Conservation (phyloP, 2,113 vertebrate genomes). For the Syrmaticus mikado region DNA sequence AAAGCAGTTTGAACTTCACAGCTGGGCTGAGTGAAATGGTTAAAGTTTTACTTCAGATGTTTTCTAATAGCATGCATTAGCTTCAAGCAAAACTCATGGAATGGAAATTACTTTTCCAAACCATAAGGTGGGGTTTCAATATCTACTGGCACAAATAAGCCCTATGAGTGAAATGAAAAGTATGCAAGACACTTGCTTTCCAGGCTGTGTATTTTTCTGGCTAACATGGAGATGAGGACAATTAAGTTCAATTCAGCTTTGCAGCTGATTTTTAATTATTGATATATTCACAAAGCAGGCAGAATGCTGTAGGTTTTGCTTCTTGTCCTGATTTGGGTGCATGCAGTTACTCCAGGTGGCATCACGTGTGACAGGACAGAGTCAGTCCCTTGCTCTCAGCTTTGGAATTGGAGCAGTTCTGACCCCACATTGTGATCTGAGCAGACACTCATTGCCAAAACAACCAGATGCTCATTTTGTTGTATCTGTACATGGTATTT, state of each 20-base stretch:
- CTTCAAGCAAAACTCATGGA: constrained; percentile 51
- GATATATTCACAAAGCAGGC: not conserved
- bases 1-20: constrained; percentile 64
- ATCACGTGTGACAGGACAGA: not conserved
- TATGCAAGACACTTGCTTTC: constrained; percentile 53
- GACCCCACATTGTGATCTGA: not conserved
- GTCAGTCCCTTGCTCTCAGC: not conserved
- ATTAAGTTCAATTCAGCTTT: not conserved
- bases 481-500: constrained; percentile 10
- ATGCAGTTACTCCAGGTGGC: not conserved
- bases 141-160: constrained; percentile 57
- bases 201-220: not conserved
- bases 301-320: not conserved
- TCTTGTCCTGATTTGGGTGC: not conserved
- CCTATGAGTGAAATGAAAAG: constrained; percentile 59
- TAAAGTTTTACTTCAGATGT: constrained; percentile 59
- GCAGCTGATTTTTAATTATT: not conserved
- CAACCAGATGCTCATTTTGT: not conserved
- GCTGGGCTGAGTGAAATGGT: constrained; percentile 54
- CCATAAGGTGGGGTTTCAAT: constrained; percentile 54
- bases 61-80: constrained; percentile 61
- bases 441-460: not conserved
- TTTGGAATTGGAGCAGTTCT: rapidly evolving
- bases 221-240: not conserved
- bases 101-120: constrained; percentile 68